Evolutionary conservation across 2,888 invertebrate species (phyloP), one percentile per base, ranked within the genome.

Genomic region (Pandemis corylana): DNA sequence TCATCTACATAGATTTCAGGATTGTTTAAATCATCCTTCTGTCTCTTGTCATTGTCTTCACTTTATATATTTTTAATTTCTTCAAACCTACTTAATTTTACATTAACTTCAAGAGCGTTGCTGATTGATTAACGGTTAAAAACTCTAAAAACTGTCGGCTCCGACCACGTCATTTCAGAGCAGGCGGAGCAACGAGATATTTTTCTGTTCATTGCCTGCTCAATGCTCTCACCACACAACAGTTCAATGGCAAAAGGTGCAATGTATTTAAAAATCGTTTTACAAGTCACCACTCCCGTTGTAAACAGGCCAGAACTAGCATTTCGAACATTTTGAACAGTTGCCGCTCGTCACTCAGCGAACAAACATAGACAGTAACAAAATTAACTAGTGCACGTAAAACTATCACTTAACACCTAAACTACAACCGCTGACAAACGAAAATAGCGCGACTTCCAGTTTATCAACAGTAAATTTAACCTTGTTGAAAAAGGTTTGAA

Each of bases 291-390:
- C 12, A 2, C 10, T 46, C 20, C 9, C 9, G 56, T 53, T 13
- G 9, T n/a, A 4, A 20, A 7, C 56, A 5, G 6, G n/a, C 9
- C 9, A 56, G n/a, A 86, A 85, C 81, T 84, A 86, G 87, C 85
- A 83, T 83, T 83, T 84, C 80, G 85, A 81, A 80, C 79, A 84
- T 85, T 87, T 87, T 82, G 80, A 85, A 85, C 89, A 87, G 89
- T 89, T 92, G 91, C 87, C 84, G 84, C 87, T 82, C 85, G 89
- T 93, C 92, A 87, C 86, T 90, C 91, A 87, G 77, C 87, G 83
- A 81, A 81, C 85, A 88, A 91, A 82, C 83, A 84, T 79, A 80
- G 79, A 89, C 89, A 87, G 83, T 81, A 82, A 78, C 68, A 77
- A 80, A 84, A 78, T 73, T 76, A 59, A 65, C 64, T 76, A 74